Conservation (phyloP, 92 coral and sea anemone species). For the Epizoanthus illoricatus region DNA sequence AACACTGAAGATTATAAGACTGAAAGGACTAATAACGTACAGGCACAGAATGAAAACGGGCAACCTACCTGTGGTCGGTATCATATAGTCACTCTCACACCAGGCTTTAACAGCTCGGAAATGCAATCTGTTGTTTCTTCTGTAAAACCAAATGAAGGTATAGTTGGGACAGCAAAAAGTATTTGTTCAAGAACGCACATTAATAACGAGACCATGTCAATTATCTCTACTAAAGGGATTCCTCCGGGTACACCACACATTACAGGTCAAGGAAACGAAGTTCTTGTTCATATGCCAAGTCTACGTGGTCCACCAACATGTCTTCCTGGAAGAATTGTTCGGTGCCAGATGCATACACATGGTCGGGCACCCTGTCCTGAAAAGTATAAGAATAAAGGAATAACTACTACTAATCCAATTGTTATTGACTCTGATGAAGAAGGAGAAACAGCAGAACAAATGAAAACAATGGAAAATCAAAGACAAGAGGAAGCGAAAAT, state of each 20-base stretch:
- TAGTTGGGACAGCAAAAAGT: background rate
- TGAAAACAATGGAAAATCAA: background rate
- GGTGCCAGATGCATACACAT: background rate
- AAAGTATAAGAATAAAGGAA: conserved; percentile 29
- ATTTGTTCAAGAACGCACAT: conserved; percentile 12
- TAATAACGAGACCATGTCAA: background rate
- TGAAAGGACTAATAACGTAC: background rate
- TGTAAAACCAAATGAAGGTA: background rate
- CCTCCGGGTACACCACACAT: background rate
- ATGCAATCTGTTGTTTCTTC: background rate
- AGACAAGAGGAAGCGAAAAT: too few relatives aligned
- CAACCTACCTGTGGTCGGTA: background rate
- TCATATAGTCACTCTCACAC: background rate
- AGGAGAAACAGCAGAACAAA: background rate
- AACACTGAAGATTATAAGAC: background rate
- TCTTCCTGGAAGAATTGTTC: conserved; percentile 5
- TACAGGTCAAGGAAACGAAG: background rate
- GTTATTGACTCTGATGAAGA: conserved; percentile 37
- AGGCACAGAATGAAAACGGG: background rate
- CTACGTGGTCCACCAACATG: conserved; percentile 6
- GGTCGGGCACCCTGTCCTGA: background rate
- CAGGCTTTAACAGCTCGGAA: conserved; percentile 4
- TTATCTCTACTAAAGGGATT: background rate
- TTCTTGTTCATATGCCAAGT: conserved; percentile 7
- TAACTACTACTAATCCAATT: conserved; percentile 9